These are phyloP conservation scores for Anisognathus igniventris DNA, from an alignment of 2,797 vertebrate genomes.

Conservation along the genomic window DNA sequence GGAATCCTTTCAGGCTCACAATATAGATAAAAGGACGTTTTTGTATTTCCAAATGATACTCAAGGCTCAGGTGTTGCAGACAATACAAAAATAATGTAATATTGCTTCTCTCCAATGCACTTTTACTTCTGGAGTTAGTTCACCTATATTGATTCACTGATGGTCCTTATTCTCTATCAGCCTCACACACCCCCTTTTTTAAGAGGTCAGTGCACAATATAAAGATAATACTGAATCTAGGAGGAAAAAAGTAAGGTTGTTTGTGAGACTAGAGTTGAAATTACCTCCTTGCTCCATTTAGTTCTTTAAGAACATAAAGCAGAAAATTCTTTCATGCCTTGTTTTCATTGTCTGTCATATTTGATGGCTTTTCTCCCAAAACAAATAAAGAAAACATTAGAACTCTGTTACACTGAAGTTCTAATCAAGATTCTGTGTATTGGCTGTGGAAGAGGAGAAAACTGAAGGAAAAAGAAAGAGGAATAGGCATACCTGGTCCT, in stretches of 20 bases:
- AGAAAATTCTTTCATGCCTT: neutral
- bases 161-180: neutral
- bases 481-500: neutral
- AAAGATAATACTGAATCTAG: neutral
- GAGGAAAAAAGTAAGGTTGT: neutral
- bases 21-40: constrained; percentile 17
- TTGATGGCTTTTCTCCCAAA: neutral
- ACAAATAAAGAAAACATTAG: neutral
- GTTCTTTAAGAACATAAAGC: neutral
- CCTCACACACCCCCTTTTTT: neutral
- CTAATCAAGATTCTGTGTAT: neutral
- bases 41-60: constrained; percentile 27
- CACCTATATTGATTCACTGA: constrained; percentile 30
- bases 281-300: neutral
- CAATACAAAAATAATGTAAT: constrained; percentile 25
- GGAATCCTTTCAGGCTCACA: neutral
- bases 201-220: neutral
- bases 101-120: neutral
- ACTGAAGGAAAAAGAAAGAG: neutral
- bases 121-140: constrained; percentile 30
- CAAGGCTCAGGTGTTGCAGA: neutral
- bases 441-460: neutral
- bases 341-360: neutral
- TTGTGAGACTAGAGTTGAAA: neutral
- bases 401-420: neutral